Evolutionary conservation across 2,888 invertebrate genomes (phyloP).

Genomic region (Phorcus lineatus): DNA sequence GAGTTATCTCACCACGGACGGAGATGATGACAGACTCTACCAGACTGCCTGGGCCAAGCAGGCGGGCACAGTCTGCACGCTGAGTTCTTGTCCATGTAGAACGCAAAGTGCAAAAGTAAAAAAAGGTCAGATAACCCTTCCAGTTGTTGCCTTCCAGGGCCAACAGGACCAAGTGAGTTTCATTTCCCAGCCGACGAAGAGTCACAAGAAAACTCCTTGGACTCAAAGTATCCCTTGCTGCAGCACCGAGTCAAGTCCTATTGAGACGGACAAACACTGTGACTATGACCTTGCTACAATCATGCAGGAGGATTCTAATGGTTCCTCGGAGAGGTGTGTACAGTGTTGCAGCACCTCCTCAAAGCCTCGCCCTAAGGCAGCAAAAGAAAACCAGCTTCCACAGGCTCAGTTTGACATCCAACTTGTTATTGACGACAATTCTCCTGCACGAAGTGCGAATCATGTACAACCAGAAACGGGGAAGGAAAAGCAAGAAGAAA

Average conservation of each 20-base stretch:
- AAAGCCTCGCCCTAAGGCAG: not conserved
- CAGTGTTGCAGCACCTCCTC: not conserved
- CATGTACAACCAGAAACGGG: not conserved
- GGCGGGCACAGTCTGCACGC: not conserved
- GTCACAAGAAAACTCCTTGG: not conserved
- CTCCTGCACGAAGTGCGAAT: not conserved
- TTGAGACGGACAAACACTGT: slow-evolving; percentile 19
- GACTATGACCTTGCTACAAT: slow-evolving; percentile 4
- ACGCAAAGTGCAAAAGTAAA: not conserved
- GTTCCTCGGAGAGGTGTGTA: not conserved
- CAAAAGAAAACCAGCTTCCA: not conserved
- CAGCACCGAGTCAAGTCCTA: slow-evolving; percentile 33
- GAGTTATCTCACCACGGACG: slow-evolving; percentile 14
- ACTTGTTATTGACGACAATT: not conserved
- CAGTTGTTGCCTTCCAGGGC: slow-evolving; percentile 32
- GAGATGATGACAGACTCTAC: not conserved
- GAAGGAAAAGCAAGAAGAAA: not conserved
- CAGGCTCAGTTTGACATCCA: not conserved
- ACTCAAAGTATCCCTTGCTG: slow-evolving; percentile 28
- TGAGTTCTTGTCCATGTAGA: not conserved
- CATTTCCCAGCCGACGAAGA: slow-evolving; percentile 6
- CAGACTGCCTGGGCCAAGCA: not conserved
- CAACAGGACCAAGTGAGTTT: slow-evolving; percentile 28
- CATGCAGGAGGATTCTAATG: not conserved
- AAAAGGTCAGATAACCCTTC: slow-evolving; percentile 29